A percentile compares a stretch with the other conserved stretches of the same genome.
These are phyloP conservation scores for Nasua narica DNA, from an alignment of 2,797 vertebrate species.

Conservation along the genomic window DNA sequence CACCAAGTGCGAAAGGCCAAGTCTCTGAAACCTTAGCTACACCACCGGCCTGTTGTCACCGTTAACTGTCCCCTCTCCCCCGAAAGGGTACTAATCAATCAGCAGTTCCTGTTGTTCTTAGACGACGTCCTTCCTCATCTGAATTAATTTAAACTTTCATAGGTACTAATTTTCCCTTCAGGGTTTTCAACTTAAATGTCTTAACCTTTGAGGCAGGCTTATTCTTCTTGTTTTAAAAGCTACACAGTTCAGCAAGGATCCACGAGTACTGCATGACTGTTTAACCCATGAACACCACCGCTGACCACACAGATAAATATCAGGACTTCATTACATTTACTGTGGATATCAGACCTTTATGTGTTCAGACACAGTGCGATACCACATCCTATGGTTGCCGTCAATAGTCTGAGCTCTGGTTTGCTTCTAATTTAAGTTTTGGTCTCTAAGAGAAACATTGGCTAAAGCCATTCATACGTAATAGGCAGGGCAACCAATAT, in stretches of 20 bases:
- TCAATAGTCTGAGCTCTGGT: neutral
- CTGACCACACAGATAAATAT: neutral
- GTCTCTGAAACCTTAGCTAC: neutral
- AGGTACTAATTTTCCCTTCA: neutral
- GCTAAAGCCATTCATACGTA: neutral
- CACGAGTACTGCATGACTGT: neutral
- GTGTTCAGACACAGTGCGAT: neutral
- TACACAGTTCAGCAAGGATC: neutral
- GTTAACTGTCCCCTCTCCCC: neutral
- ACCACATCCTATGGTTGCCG: neutral
- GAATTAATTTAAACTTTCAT: neutral
- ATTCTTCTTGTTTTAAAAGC: conserved; percentile 2
- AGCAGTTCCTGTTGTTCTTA: neutral
- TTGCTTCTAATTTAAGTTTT: neutral
- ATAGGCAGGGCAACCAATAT: neutral
- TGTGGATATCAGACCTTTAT: neutral
- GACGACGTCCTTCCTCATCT: neutral
- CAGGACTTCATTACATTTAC: neutral
- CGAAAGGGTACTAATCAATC: neutral
- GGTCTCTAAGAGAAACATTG: neutral
- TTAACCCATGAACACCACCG: neutral
- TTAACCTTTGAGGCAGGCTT: neutral
- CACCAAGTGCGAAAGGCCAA: neutral
- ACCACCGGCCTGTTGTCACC: neutral
- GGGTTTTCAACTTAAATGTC: neutral